phyloP scores from a whole-genome alignment of 2,888 invertebrate genomes.

The Pseudococcus jackbeardsleyi region DNA sequence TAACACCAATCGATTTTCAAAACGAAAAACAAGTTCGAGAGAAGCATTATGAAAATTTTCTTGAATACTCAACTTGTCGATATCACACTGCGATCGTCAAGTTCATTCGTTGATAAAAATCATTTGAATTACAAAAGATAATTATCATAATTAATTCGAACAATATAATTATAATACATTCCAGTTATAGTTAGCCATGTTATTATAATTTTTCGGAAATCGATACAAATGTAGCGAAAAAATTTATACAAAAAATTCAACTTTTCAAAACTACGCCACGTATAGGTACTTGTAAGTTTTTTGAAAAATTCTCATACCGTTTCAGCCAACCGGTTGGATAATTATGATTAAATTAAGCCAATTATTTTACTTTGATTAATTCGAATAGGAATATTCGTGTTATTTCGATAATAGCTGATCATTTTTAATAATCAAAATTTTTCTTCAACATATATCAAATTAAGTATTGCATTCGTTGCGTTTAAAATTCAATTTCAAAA shows the following conservation, averaged over 20 bases:
- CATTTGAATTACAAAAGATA: neutral
- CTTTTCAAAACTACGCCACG: neutral
- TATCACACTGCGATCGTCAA: neutral
- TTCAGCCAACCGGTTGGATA: neutral
- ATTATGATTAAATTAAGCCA: neutral
- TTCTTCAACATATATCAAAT: neutral
- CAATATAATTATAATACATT: slow-evolving; percentile 23
- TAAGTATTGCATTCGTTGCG: neutral
- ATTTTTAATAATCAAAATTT: slow-evolving; percentile 1
- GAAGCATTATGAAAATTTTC: neutral
- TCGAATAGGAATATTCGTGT: neutral
- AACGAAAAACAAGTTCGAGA: neutral
- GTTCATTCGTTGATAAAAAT: slow-evolving; percentile 27
- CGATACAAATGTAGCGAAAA: neutral
- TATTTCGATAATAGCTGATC: neutral
- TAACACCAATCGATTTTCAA: neutral
- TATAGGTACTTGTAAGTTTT: neutral
- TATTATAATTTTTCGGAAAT: neutral
- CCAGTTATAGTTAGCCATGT: neutral
- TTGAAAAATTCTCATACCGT: neutral
- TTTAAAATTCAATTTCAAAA: neutral
- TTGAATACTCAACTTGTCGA: neutral
- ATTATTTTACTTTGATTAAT: neutral
- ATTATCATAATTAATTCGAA: neutral
- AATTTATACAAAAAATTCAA: neutral